Base-by-base conservation (phyloP, 2,888 invertebrate species). In the Limenitis camilla region DNA sequence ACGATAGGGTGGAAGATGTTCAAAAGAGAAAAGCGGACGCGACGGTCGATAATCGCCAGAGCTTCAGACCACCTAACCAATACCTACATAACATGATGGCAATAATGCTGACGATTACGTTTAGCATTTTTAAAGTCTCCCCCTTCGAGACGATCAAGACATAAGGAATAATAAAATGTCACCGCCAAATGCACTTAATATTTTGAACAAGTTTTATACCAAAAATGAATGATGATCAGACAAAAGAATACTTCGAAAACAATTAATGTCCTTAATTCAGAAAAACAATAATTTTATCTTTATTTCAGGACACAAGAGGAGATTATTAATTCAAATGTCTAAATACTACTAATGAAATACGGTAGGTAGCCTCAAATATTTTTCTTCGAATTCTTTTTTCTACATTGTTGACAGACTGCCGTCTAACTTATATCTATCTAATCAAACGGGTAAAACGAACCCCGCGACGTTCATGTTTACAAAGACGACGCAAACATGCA, bases 11-110 rank as follows among this genome's bases (percentile, higher is more conserved):
- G 63, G 56, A 62, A 63, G 62, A 63, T 66, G 61, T 61, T 3
- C 19, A 19, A 19, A 62, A 70, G 71, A 64, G 61, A 56, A 60
- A 55, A 51, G 68, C 60, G 68, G 73, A 75, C 74, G 65, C 58
- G 68, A 73, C 80, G 83, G 80, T 86, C 84, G 77, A 82, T 84
- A 83, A 81, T 77, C 78, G 67, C 72, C 64, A 68, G 69, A 62
- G 77, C 77, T 68, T 72, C 65, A 71, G 69, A 63, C 72, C 68
- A 63, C 64, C 62, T 61, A 51, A 65, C 70, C 64, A 67, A 69
- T 63, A 67, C n/a, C n/a, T n/a, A n/a, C 19, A 19, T 19, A 19
- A 19, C 3, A 19, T 19, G 2, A 19, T 19, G 19, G 64, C 67
- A 72, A 74, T 66, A 71, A 65, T 66, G 68, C 69, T 74, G 67